phyloP scores from a whole-genome alignment of 2,797 vertebrate genomes.

The Macropus fuliginosus region DNA sequence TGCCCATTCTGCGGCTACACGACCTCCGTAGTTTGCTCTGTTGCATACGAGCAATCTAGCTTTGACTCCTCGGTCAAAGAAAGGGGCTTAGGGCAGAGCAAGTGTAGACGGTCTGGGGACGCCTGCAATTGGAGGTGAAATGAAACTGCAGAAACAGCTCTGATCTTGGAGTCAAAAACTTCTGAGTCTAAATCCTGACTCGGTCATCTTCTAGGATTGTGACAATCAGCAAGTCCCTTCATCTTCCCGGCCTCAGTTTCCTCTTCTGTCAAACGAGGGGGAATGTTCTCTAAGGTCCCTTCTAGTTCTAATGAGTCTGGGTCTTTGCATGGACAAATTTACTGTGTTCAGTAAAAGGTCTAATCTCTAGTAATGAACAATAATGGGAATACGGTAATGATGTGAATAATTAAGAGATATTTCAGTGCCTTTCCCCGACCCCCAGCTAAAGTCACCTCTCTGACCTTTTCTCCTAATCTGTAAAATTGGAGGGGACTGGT shows the following conservation, averaged over 20 bases:
- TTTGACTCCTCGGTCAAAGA: background rate
- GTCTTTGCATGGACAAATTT: background rate
- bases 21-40: background rate
- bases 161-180: background rate
- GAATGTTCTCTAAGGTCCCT: background rate
- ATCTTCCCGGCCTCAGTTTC: background rate
- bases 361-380: background rate
- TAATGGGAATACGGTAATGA: background rate
- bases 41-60: background rate
- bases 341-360: background rate
- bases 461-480: background rate
- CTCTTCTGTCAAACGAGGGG: background rate
- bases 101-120: background rate
- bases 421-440: background rate
- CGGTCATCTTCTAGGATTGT: background rate
- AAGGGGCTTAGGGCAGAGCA: background rate
- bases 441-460: background rate
- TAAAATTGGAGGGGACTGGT: background rate
- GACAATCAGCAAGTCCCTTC: background rate
- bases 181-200: background rate
- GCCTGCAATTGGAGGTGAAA: background rate
- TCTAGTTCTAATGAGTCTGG: background rate
- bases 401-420: background rate
- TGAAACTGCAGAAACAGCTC: background rate
- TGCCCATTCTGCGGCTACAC: background rate